These are phyloP conservation scores for Clarias magur DNA, from an alignment of 2,113 vertebrate genomes.

Conservation along the genomic window DNA sequence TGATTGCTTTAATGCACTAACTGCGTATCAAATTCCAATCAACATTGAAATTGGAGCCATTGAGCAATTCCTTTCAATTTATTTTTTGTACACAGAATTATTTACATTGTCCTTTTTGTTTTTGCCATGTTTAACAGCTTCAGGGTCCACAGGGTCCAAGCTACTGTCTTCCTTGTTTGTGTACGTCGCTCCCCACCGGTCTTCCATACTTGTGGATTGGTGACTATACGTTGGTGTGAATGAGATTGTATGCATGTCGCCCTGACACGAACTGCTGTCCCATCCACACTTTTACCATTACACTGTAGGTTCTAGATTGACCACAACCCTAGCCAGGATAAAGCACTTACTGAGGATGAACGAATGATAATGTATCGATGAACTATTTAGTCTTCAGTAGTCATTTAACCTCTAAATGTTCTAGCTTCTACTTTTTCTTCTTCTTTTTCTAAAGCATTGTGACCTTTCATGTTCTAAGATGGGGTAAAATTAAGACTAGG, in stretches of 20 bases:
- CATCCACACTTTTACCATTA: background rate
- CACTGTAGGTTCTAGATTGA: background rate
- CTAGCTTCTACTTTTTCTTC: background rate
- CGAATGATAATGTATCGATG: background rate
- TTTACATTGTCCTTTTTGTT: background rate
- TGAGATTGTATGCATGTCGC: background rate
- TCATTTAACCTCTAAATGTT: background rate
- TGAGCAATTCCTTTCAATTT: conserved; percentile 6
- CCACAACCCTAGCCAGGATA: background rate
- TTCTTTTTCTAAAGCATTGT: background rate
- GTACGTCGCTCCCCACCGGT: background rate
- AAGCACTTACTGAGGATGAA: background rate
- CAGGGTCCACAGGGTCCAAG: background rate
- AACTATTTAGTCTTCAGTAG: background rate
- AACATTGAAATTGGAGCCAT: conserved; percentile 18
- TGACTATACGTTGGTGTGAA: too few species aligned
- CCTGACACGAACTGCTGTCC: background rate
- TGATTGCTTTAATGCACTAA: conserved; percentile 57
- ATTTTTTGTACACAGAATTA: background rate
- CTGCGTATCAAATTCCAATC: conserved; percentile 49
- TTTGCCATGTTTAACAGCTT: background rate
- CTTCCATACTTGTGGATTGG: background rate
- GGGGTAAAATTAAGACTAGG: background rate
- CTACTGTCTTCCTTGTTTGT: background rate
- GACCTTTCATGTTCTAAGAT: background rate